phyloP scores from a whole-genome alignment of 2,113 vertebrate species.

The Bos taurus region ARS-UCD2.0 NC_037329.1:20512501-20513000 shows the following conservation, averaged over 20 bases:
- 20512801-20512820: neutral
- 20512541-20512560: neutral
- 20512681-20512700: neutral
- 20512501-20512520: neutral
- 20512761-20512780: neutral
- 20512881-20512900: neutral
- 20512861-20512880: neutral
- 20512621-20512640: neutral
- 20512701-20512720: neutral
- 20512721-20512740: neutral
- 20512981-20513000: neutral
- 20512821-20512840: neutral
- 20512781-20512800: neutral
- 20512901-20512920: neutral
- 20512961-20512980: neutral
- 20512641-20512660: neutral
- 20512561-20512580: neutral
- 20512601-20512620: neutral
- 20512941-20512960: neutral
- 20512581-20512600: neutral
- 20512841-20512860: neutral
- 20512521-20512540: neutral
- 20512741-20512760: neutral
- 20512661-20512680: neutral
- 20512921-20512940: neutral